Conservation (phyloP, 1,140 invertebrate species). For the Gonatopus flavifemur region DNA sequence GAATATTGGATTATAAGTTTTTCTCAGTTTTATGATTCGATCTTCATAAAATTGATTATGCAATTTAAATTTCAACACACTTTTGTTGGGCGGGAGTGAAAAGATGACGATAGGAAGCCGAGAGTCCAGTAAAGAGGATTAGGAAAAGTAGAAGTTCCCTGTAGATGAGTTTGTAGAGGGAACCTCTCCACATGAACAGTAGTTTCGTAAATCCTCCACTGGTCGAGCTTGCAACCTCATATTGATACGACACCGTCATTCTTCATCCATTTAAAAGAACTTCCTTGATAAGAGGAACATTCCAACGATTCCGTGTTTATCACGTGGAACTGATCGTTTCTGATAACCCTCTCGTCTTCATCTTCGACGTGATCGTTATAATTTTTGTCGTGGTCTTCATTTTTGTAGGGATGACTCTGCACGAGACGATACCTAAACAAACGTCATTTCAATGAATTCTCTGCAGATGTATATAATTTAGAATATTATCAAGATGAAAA, state of each 20-base stretch:
- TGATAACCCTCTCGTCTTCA: conserved; percentile 1
- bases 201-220: conserved; percentile 71
- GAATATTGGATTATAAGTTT: not conserved
- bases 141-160: conserved; percentile 69
- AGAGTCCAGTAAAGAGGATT: conserved; percentile 62
- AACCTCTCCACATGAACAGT: conserved; percentile 74
- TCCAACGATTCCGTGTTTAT: not conserved
- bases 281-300: no score
- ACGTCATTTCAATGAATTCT: not conserved
- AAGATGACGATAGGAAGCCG: conserved; percentile 66
- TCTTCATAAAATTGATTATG: not conserved
- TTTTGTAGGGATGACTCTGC: no score
- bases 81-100: conserved; percentile 62
- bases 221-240: conserved; percentile 72
- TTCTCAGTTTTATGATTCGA: not conserved
- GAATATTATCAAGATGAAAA: no score
- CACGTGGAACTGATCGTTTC: not conserved
- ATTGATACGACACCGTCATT: conserved; percentile 79
- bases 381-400: conserved; percentile 5
- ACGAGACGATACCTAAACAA: no score
- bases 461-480: no score
- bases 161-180: conserved; percentile 76
- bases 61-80: conserved; percentile 47
- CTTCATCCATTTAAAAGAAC: conserved; percentile 22
- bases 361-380: not conserved